Evolutionary conservation across 2,888 invertebrate species (phyloP).

Genomic region (Matsumyia berberina): DNA sequence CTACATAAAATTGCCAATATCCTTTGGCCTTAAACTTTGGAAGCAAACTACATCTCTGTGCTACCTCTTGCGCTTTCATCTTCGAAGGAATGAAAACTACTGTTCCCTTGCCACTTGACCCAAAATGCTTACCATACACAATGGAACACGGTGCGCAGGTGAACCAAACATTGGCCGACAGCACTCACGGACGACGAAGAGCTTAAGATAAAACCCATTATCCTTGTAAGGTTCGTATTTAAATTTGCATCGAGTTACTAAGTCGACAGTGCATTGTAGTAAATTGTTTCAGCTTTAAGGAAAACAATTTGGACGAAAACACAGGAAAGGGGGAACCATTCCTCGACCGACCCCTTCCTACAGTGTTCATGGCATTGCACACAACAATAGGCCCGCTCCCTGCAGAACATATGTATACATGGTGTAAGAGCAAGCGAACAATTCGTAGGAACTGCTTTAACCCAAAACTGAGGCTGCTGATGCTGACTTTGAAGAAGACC

Average conservation of each 20-base stretch:
- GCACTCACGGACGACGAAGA: constrained; percentile 36
- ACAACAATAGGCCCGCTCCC: background rate
- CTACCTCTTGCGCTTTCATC: constrained; percentile 18
- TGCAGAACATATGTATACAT: constrained; percentile 2
- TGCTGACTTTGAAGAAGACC: constrained; percentile 45
- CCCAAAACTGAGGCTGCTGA: constrained; percentile 18
- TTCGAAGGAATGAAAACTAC: constrained; percentile 24
- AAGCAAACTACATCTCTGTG: constrained; percentile 31
- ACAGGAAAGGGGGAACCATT: constrained; percentile 14
- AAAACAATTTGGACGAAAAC: constrained; percentile 60
- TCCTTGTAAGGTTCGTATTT: constrained; percentile 71
- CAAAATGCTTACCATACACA: constrained; percentile 20
- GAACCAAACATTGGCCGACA: constrained; percentile 40
- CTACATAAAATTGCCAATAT: constrained; percentile 70
- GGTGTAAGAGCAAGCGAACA: background rate
- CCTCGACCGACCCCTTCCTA: background rate
- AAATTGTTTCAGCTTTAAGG: constrained; percentile 61
- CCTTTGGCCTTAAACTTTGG: constrained; percentile 54
- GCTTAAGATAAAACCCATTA: constrained; percentile 73
- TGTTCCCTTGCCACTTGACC: constrained; percentile 52
- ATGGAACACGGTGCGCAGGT: constrained; percentile 39
- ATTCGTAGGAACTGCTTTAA: constrained; percentile 24
- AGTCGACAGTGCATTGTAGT: constrained; percentile 39
- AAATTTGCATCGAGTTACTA: constrained; percentile 67
- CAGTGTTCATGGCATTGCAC: constrained; percentile 36